Base-by-base conservation (phyloP, 2,888 invertebrate species). In the Nephrocerus scutellatus region DNA sequence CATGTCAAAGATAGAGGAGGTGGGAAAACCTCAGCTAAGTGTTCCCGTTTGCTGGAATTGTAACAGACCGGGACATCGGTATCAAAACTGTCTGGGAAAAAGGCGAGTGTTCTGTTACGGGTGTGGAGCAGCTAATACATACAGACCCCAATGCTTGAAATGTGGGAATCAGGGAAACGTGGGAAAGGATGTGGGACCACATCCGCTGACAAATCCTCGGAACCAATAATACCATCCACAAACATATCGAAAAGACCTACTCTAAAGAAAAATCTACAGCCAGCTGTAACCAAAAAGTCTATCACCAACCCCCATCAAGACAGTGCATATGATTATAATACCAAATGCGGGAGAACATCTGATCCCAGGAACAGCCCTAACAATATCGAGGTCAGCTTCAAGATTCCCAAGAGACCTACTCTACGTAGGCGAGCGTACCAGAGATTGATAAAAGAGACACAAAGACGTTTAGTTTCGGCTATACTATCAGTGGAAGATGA, bases 71-170 rank as follows among this genome's bases (percentile, higher is more conserved):
- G 37, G 23, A n/a, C 44, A 44, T 14, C 14, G 36, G 2, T 44
- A 36, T 12, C 33, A 40, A 12, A 38, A 44, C 12, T 41, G 41
- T 12, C 5, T 37, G 2, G 30, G 20, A 8, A 30, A 34, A 13
- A 15, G 38, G 1, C n/a, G 26, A 3, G 18, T 46, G 5, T 46
- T 46, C 35, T 47, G 47, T 13, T 44, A 40, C 15, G 47, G 44
- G 2, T 47, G 44, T 35, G 47, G 41, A 1, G 6, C 20, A n/a
- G 20, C 30, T 1, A 22, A 39, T 12, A 9, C 16, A 2, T 43
- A 38, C 12, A 37, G 36, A 13, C 45, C 41, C 3, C 26, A 13
- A 1, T 46, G 43, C 19, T 12, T n/a, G 8, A 24, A 25, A 13
- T 43, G 43, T 15, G 25, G 34, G 26, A 12, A 13, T n/a, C 13